phyloP scores from a whole-genome alignment of 2,797 vertebrate genomes.

The Enteromius trimaculatus region DNA sequence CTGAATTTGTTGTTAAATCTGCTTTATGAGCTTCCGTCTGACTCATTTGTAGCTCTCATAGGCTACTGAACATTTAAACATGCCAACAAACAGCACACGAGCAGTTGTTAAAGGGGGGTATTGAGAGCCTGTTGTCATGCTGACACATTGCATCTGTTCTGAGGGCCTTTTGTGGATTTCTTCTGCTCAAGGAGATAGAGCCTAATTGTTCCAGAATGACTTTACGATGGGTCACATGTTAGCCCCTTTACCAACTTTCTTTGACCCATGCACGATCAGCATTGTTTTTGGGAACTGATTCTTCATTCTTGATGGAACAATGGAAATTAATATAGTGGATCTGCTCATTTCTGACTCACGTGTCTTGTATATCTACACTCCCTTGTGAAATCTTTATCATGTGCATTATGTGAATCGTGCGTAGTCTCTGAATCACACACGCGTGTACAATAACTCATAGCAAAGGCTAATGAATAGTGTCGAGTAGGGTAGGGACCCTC shows the following conservation, averaged over 20 bases:
- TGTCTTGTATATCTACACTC: conserved; percentile 12
- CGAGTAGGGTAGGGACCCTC: background rate
- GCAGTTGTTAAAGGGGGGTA: conserved; percentile 54
- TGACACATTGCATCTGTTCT: conserved; percentile 66
- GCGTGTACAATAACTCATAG: conserved; percentile 7
- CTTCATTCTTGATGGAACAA: conserved; percentile 45
- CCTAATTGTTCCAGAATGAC: conserved; percentile 54
- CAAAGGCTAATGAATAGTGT: conserved; percentile 22
- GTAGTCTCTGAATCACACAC: conserved; percentile 45
- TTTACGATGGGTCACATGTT: conserved; percentile 27
- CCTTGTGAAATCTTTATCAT: conserved; percentile 49
- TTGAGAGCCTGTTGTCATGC: conserved; percentile 62
- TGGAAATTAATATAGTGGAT: conserved; percentile 33
- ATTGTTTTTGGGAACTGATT: conserved; percentile 68
- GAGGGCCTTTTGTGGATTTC: conserved; percentile 23
- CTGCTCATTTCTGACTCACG: conserved; percentile 68
- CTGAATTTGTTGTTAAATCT: background rate
- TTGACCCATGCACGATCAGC: conserved; percentile 56
- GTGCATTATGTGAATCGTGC: conserved; percentile 41
- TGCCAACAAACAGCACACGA: conserved; percentile 20
- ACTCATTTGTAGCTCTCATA: conserved; percentile 59
- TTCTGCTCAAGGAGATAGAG: conserved; percentile 48
- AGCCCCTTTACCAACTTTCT: background rate
- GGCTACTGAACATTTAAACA: conserved; percentile 15
- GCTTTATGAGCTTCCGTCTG: conserved; percentile 40